Conservation (phyloP, 2,113 vertebrate genomes). For the Microcebus griseorufus region DNA sequence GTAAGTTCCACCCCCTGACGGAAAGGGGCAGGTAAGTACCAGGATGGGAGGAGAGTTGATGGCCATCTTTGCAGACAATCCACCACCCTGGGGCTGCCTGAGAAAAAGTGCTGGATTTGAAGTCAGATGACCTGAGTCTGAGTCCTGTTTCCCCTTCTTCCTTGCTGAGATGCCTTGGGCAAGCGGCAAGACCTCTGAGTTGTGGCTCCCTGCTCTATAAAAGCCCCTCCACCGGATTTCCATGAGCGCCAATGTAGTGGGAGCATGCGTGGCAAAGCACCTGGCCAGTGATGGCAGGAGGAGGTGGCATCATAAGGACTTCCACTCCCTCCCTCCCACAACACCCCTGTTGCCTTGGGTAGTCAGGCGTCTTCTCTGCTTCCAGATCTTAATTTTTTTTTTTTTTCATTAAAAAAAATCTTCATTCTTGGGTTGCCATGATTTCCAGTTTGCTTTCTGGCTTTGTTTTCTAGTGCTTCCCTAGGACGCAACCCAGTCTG, state of each 20-base stretch:
- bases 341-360: background rate
- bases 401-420: background rate
- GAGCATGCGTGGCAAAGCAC: fast-evolving
- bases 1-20: background rate
- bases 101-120: background rate
- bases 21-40: background rate
- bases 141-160: background rate
- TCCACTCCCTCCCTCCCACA: too few relatives aligned
- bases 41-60: background rate
- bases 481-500: fast-evolving
- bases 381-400: background rate
- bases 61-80: background rate
- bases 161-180: background rate
- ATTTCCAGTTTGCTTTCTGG: background rate
- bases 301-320: fast-evolving
- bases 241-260: background rate
- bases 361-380: background rate
- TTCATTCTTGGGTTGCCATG: background rate
- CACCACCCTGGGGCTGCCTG: background rate
- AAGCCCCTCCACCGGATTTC: background rate
- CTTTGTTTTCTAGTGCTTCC: background rate
- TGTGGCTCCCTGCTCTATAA: background rate
- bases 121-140: background rate
- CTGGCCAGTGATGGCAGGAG: background rate
- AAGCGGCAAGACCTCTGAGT: background rate